Evolutionary conservation across 64 coral and sea anemone genomes (phyloP).

Genomic region (Montipora sp.): DNA sequence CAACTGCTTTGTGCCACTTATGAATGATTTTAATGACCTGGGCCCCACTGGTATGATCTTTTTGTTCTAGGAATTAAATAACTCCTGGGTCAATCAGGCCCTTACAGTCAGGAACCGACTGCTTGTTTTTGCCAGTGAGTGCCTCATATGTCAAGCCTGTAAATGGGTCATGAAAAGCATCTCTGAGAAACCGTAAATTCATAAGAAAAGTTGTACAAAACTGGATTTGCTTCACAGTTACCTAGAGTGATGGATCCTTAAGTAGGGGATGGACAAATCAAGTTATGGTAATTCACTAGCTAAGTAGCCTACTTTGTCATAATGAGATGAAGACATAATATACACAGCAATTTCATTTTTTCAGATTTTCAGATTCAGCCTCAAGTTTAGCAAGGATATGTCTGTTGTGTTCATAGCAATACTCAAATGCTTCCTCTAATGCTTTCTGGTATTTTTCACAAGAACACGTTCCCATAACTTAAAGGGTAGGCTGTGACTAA

Average conservation of each 20-base stretch:
- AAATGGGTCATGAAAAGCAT: no score
- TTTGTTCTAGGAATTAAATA: constrained; percentile 7
- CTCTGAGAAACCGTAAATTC: no score
- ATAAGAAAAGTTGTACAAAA: constrained; percentile 37
- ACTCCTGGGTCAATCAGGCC: constrained; percentile 41
- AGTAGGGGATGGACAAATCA: constrained; percentile 57
- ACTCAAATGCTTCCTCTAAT: background rate
- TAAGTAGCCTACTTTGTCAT: constrained; percentile 64
- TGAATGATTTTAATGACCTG: constrained; percentile 40
- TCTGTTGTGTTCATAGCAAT: constrained; percentile 42
- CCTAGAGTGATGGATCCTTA: background rate
- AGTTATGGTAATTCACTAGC: constrained; percentile 59
- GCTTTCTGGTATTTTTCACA: background rate
- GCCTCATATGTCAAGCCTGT: constrained; percentile 26
- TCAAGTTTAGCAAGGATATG: constrained; percentile 46
- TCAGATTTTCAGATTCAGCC: constrained; percentile 68
- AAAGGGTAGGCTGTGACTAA: constrained; percentile 4
- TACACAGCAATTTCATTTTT: constrained; percentile 68
- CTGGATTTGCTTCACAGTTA: constrained; percentile 16
- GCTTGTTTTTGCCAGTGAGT: constrained; percentile 65
- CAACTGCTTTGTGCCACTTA: constrained; percentile 64
- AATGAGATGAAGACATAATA: background rate
- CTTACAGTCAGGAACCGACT: constrained; percentile 74
- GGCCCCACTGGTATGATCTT: background rate
- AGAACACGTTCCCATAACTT: constrained; percentile 56